phyloP scores from a whole-genome alignment of 2,113 vertebrate genomes.

The Phrynosoma platyrhinos region DNA sequence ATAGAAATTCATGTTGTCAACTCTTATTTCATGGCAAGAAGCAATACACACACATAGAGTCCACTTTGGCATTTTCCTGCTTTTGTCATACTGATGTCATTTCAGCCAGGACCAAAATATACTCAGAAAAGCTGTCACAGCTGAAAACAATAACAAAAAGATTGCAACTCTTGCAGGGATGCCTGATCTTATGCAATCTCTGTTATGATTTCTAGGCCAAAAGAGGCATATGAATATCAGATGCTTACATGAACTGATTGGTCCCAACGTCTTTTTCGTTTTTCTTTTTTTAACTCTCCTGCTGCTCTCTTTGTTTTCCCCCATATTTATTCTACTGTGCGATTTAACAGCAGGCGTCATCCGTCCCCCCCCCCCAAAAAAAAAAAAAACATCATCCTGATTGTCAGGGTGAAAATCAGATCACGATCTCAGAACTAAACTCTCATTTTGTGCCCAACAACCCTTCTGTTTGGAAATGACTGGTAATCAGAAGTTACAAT shows the following conservation, averaged over 20 bases:
- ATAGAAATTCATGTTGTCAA: too few species aligned
- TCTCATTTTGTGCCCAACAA: neutral
- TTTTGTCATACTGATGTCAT: neutral
- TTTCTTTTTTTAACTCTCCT: fast-evolving
- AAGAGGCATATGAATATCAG: constrained; percentile 20
- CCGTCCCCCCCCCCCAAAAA: neutral
- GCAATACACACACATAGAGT: too few species aligned
- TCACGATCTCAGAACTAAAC: too few species aligned
- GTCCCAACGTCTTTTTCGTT: fast-evolving
- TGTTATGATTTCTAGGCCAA: constrained; percentile 16
- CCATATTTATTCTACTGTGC: neutral
- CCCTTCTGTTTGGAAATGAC: neutral
- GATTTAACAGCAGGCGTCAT: neutral
- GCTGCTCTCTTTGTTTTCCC: neutral
- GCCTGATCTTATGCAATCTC: constrained; percentile 13
- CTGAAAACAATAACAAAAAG: constrained; percentile 20
- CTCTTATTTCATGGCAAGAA: too few species aligned
- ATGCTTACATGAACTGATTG: neutral
- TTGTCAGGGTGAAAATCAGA: neutral
- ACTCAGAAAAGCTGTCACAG: neutral
- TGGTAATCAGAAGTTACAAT: neutral
- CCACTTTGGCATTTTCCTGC: neutral
- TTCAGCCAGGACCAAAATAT: constrained; percentile 5
- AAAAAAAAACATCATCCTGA: neutral
- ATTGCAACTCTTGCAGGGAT: neutral